Evolutionary conservation across 2,888 invertebrate species (phyloP), one percentile per base, ranked within the genome.

Genomic region (Mythimna ferrago): DNA sequence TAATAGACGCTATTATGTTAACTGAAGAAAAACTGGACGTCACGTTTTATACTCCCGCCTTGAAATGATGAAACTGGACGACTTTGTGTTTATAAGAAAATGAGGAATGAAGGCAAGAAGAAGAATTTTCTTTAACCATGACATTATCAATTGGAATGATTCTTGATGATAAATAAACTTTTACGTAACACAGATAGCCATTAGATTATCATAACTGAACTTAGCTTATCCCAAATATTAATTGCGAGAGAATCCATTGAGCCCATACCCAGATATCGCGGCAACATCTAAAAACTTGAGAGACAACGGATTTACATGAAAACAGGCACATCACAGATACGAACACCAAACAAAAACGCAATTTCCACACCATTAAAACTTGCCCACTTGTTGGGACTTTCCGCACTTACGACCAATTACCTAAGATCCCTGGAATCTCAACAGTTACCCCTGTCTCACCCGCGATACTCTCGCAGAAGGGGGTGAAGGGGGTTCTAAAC

Each of bases 291-390:
- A 66, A 81, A 85, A 79, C 82, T 85, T 80, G 58, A 71, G 71
- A 86, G 83, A 89, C 89, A 90, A 87, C 86, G 85, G 87, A 91
- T 92, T 90, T 90, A 89, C 90, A 89, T 89, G 87, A 84, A 85
- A 89, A 89, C 89, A 86, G 85, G 89, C 85, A 90, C 91, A 92
- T 92, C 90, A 85, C 88, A 88, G 91, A 91, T 90, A 90, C 89
- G 88, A 83, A 86, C 86, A 83, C 89, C 89, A 90, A 93, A 93
- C 93, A 93, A 93, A 93, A 93, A 93, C 92, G 91, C 92, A 92
- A 93, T 94, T 93, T 93, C 90, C 93, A 92, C 93, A 88, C 92
- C 93, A 93, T 93, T 93, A 93, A 93, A 94, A 93, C 90, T 93
- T 93, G 89, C 84, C 91, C 91, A 91, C 92, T 92, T 91, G 90